phyloP scores from a whole-genome alignment of 1,140 invertebrate species.

The Lamellibrachia luymesi region DNA sequence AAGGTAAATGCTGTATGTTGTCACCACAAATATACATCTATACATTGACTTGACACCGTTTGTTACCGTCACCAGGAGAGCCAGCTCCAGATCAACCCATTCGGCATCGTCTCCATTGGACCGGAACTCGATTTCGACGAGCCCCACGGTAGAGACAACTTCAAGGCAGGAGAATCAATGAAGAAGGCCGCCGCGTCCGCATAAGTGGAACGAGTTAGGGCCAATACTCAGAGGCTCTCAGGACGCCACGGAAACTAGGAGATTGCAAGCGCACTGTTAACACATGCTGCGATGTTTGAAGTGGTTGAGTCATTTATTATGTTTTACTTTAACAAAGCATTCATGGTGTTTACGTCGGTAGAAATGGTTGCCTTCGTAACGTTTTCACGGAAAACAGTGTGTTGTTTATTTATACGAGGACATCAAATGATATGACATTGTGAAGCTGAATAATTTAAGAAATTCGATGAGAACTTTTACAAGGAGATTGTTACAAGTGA shows the following conservation, averaged over 20 bases:
- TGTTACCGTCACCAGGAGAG: constrained; percentile 8
- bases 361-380: not conserved
- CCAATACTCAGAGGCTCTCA: not conserved
- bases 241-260: not conserved
- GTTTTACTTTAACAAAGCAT: not conserved
- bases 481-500: not conserved
- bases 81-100: constrained; percentile 39
- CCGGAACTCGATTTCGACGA: constrained; percentile 44
- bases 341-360: not conserved
- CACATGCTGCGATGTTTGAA: not conserved
- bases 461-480: not conserved
- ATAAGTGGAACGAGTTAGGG: not conserved
- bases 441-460: not conserved
- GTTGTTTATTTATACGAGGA: not conserved
- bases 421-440: not conserved
- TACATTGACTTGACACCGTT: not conserved
- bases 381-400: not conserved
- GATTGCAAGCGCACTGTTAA: not conserved
- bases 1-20: too few species aligned
- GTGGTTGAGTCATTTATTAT: not conserved
- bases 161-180: constrained; percentile 17
- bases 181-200: too few species aligned
- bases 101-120: constrained; percentile 45
- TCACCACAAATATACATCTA: not conserved
- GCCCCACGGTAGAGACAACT: constrained; percentile 40